phyloP scores from a whole-genome alignment of 2,888 invertebrate genomes.

The Lasioglossum oenotherae region DNA sequence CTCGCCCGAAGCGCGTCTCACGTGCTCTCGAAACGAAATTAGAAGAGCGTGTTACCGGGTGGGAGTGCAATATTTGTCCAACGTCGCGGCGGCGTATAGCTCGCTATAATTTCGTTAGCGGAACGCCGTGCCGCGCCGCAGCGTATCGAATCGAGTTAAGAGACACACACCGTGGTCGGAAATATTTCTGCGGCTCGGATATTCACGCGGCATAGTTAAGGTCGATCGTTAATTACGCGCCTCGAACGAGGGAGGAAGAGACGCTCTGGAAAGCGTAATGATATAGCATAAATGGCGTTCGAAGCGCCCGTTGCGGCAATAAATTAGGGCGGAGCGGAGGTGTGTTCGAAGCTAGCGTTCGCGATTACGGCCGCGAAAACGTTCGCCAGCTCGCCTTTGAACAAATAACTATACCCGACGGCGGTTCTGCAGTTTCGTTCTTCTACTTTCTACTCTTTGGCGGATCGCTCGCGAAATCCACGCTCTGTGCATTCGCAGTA shows the following conservation, averaged over 20 bases:
- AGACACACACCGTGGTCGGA: neutral
- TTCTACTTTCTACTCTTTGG: slow-evolving; percentile 52
- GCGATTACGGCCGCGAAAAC: slow-evolving; percentile 51
- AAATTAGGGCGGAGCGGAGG: slow-evolving; percentile 59
- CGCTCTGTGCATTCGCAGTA: neutral
- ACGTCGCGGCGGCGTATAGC: neutral
- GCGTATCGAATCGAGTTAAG: slow-evolving; percentile 14
- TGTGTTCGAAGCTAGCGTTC: slow-evolving; percentile 25
- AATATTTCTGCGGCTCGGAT: neutral
- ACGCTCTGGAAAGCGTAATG: slow-evolving; percentile 49
- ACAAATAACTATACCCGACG: slow-evolving; percentile 55
- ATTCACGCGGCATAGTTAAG: slow-evolving; percentile 34
- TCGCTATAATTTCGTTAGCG: slow-evolving; percentile 1
- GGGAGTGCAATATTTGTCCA: slow-evolving; percentile 2
- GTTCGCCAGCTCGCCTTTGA: slow-evolving; percentile 47
- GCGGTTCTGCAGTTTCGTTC: slow-evolving; percentile 32
- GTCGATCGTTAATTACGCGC: slow-evolving; percentile 51
- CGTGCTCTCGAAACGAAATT: neutral
- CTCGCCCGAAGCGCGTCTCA: neutral
- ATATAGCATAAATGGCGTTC: slow-evolving; percentile 59
- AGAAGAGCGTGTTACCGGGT: slow-evolving; percentile 1
- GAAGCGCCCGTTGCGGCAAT: slow-evolving; percentile 50
- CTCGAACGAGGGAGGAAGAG: slow-evolving; percentile 38
- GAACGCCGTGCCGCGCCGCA: neutral
- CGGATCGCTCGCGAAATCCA: slow-evolving; percentile 12